Base-by-base conservation (phyloP, 2,888 invertebrate genomes). In the Heteropelma amictum region DNA sequence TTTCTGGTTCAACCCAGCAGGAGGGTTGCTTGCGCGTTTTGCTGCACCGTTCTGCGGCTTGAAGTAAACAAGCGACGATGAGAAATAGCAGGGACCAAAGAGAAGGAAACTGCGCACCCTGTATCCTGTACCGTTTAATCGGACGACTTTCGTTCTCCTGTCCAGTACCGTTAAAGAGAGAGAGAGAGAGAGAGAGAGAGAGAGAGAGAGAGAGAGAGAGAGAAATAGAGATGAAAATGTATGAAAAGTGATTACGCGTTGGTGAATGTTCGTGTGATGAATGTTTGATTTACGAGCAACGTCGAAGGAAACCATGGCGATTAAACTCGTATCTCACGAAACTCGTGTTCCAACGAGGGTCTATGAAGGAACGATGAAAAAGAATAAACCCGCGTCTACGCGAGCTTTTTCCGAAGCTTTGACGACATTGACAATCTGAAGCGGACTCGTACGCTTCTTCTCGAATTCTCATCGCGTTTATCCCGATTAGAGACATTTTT, bases 291-390 rank as follows among this genome's bases (percentile, higher is more conserved):
- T 56, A 49, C 40, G 51, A 65, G 58, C 35, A 21, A 65, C 49
- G 42, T 53, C 60, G 28, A 64, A 51, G 65, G 54, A 26, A 56
- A 53, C 56, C 51, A 17, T 64, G 28, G 23, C 63, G 78, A 77
- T 77, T 75, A 75, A 75, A 78, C 60, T 69, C 75, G 68, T 72
- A 75, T 54, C 67, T 75, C 72, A n/a, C n/a, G n/a, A n/a, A n/a
- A n/a, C n/a, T n/a, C n/a, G n/a, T n/a, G n/a, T n/a, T n/a, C n/a
- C n/a, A n/a, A n/a, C n/a, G n/a, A n/a, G n/a, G n/a, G n/a, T n/a
- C n/a, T n/a, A n/a, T n/a, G n/a, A n/a, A n/a, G n/a, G n/a, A n/a
- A n/a, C n/a, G n/a, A n/a, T n/a, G n/a, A n/a, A n/a, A n/a, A n/a
- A n/a, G n/a, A n/a, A n/a, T n/a, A n/a, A n/a, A n/a, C n/a, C n/a